Evolutionary conservation across 2,888 invertebrate species (phyloP), one percentile per base, ranked within the genome.

Genomic region (Gortyna flavago): DNA sequence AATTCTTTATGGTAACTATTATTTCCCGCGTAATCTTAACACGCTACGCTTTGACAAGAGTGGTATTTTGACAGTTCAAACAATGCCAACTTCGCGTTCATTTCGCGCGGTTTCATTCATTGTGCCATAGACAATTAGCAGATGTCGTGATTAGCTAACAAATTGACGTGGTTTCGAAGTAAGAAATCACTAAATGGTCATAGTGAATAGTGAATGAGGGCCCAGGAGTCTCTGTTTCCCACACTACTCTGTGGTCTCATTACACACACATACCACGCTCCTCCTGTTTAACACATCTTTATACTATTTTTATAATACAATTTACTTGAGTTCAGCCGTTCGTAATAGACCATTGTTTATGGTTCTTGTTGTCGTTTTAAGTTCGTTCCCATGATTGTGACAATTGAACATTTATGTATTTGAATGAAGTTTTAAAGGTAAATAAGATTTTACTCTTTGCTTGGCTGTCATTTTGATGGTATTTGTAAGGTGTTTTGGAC

Each of bases 211-310:
- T n/a, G n/a, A n/a, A n/a, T n/a, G n/a, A 0, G 35, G 35, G 35
- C 35, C 7, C 6, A 2, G 1, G 5, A 11, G 16, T 21, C 54
- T 82, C 80, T 82, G 62, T 54, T 3, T 54, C 41, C 29, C 18
- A 48, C 44, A 11, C 66, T 87, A 83, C 75, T 87, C 88, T 87
- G 51, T 77, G 41, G 11, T 3, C 71, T 83, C 75, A 85, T 84
- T 87, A 72, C 80, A 68, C 41, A 86, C 68, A 73, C 88, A 83
- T 32, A 74, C 76, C 88, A 75, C 83, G 84, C 69, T 84, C 71
- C 61, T 77, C 74, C 57, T 85, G 87, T 90, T 92, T 88, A 88
- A 90, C 88, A 90, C 90, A 87, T 89, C 91, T 90, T 91, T 91
- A 88, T 88, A 81, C 81, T 73, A 89, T 90, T 89, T 77, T 80